Conservation (phyloP, 30 jellyfish, hydroid and myxozoan species). For the Catostylus mosaicus region DNA sequence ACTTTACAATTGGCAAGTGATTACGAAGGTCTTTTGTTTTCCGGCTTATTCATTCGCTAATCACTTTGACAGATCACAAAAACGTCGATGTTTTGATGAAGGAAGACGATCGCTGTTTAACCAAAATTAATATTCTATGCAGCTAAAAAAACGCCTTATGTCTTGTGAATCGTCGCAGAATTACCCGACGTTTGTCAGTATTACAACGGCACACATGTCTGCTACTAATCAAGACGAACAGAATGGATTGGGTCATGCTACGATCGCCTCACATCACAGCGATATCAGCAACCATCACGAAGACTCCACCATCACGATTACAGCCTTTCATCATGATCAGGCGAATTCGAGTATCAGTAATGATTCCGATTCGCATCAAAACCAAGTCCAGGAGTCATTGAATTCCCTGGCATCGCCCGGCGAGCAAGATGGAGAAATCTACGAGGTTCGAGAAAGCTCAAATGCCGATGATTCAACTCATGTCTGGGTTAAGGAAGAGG, state of each 20-base stretch:
- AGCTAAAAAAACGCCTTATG: conserved; percentile 26
- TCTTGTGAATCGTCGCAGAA: conserved; percentile 32
- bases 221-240: conserved; percentile 29
- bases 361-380: conserved; percentile 65
- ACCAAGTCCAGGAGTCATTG: conserved; percentile 13
- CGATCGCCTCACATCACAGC: conserved; percentile 47
- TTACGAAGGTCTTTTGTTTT: conserved; percentile 51
- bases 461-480: conserved; percentile 51
- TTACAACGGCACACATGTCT: conserved; percentile 42
- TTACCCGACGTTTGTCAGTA: conserved; percentile 54
- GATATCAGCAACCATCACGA: conserved; percentile 42
- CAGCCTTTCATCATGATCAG: conserved; percentile 63
- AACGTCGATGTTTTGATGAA: conserved; percentile 39
- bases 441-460: conserved; percentile 41
- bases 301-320: conserved; percentile 53
- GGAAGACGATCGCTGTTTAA: conserved; percentile 39
- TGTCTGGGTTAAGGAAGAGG: conserved; percentile 77
- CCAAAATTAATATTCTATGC: background rate
- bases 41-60: conserved; percentile 34
- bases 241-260: conserved; percentile 7
- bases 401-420: conserved; percentile 41
- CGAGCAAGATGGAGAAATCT: conserved; percentile 47
- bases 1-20: conserved; percentile 12
- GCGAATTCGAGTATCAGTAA: conserved; percentile 12
- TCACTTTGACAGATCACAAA: conserved; percentile 68